phyloP scores from a whole-genome alignment of 2,113 vertebrate species.

The Mola mola region DNA sequence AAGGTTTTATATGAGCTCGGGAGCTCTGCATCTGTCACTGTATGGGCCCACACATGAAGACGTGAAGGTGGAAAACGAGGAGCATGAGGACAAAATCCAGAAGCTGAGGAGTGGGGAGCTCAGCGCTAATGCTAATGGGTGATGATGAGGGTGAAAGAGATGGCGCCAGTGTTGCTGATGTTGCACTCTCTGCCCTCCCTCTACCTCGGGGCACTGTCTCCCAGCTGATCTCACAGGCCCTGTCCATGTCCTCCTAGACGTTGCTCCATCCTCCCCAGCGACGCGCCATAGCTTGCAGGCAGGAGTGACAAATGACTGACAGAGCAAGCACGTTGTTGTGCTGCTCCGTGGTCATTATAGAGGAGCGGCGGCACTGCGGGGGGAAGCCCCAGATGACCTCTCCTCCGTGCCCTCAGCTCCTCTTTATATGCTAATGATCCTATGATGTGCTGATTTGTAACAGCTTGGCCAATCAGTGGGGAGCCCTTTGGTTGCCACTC shows the following conservation, averaged over 20 bases:
- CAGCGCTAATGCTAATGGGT: not conserved
- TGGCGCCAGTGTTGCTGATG: slow-evolving; percentile 24
- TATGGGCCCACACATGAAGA: slow-evolving; percentile 36
- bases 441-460: slow-evolving; percentile 75
- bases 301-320: slow-evolving; percentile 63
- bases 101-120: not conserved
- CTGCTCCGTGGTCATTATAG: slow-evolving; percentile 59
- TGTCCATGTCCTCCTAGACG: slow-evolving; percentile 9
- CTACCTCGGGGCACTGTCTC: slow-evolving; percentile 40
- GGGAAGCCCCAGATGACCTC: slow-evolving; percentile 49
- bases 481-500: slow-evolving; percentile 63
- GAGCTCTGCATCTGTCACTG: slow-evolving; percentile 38
- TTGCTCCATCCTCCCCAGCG: slow-evolving; percentile 28
- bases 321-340: slow-evolving; percentile 51
- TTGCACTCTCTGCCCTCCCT: slow-evolving; percentile 21
- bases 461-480: slow-evolving; percentile 77
- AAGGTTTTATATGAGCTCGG: not conserved
- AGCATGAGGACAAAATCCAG: slow-evolving; percentile 3
- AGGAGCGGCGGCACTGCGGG: slow-evolving; percentile 42
- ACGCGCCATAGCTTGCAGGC: slow-evolving; percentile 53
- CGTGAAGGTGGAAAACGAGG: not conserved
- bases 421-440: slow-evolving; percentile 84
- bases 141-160: slow-evolving; percentile 26
- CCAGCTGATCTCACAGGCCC: slow-evolving; percentile 51
- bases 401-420: slow-evolving; percentile 60